Evolutionary conservation across 1,140 invertebrate genomes (phyloP), one percentile per base, ranked within the genome.

Genomic region (Kradibia gibbosae): DNA sequence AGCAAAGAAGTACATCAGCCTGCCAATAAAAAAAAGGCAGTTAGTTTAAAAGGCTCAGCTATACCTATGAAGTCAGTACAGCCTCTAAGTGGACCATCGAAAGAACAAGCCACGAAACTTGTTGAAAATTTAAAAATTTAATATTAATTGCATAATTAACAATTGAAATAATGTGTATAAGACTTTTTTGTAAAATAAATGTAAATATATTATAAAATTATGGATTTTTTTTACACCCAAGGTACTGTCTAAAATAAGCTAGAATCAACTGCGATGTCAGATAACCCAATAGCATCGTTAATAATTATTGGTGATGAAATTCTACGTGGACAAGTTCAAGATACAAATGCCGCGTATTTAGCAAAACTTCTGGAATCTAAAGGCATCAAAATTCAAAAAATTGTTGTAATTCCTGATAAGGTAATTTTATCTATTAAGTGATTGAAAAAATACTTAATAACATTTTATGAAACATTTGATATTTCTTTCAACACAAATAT

Each of bases 301-400:
- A 91, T 94, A 87, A 92, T 95, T 8, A 94, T 96, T 83, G 95
- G 95, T 45, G 94, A 96, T 92, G 95, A 96, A 91, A 94, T 96
- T 80, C 88, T 96, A 71, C 95, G 95, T 85, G 95, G 95, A 25
- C 93, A 95, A 87, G 92, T 94, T n/a, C 83, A 89, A 39, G 95
- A 96, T 85, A 93, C 93, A 53, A 96, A 96, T 87, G 94, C 94
- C 5, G 88, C 92, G 80, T 95, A 94, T 85, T 83, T 96, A n/a
- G 93, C 93, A 55, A 91, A 92, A 88, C 88, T 88, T 83, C 89
- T 96, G 7, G 92, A 92, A 84, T 86, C 88, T 22, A 87, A 92
- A 78, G 95, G 94, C 81, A 92, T 95, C 13, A 93, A 91, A 87
- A 91, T 95, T n/a, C 80, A 83, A 22, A 92, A 93, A 92, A 92